Conservation (phyloP, 2,888 invertebrate species). For the Allacma fusca region DNA sequence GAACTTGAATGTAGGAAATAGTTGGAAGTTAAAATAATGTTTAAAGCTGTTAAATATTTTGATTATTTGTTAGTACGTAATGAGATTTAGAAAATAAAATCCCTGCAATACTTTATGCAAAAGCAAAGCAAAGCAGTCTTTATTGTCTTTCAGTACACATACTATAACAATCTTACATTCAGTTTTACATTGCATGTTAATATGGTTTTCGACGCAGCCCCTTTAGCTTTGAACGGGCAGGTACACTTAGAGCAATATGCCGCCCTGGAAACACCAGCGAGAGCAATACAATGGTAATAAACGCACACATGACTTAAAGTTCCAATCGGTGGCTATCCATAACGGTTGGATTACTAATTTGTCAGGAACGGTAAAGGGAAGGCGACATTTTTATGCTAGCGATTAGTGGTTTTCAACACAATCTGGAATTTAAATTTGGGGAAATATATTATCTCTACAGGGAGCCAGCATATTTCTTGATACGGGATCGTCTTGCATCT, state of each 20-base stretch:
- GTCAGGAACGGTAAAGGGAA: conserved; percentile 29
- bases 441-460: conserved; percentile 10
- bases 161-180: no score
- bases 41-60: no score
- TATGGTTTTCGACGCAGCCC: no score
- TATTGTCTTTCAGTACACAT: no score
- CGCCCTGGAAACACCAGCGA: background rate
- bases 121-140: no score
- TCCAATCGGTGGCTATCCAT: conserved; percentile 27
- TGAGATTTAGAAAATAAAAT: no score
- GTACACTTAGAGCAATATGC: background rate
- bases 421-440: background rate
- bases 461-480: conserved; percentile 32
- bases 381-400: conserved; percentile 29
- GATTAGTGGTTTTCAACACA: background rate
- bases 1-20: no score
- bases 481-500: conserved; percentile 11
- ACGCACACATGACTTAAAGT: conserved; percentile 30
- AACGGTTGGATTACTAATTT: conserved; percentile 31
- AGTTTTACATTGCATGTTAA: no score
- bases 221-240: background rate
- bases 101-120: no score
- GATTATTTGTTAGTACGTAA: no score
- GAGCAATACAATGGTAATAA: conserved; percentile 29
- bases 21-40: no score